Percentiles rank a stretch among this genome's conserved stretches.
phyloP scores from a whole-genome alignment of 2,797 vertebrate species.

The Enteromius fasciolatus region DNA sequence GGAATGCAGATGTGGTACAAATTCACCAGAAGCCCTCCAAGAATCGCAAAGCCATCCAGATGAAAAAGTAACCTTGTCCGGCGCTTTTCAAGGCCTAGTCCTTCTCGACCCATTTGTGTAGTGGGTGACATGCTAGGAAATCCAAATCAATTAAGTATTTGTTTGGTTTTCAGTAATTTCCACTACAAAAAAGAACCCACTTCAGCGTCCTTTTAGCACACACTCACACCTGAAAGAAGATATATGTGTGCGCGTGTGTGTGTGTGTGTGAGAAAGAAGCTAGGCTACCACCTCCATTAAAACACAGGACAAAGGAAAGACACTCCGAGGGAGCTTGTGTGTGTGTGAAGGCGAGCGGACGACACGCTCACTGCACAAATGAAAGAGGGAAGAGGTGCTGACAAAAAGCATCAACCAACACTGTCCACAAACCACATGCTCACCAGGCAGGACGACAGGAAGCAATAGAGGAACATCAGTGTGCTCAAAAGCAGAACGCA shows the following conservation, averaged over 20 bases:
- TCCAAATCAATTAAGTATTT: background rate
- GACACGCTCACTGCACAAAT: conserved; percentile 37
- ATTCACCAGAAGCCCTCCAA: conserved; percentile 45
- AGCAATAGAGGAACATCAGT: conserved; percentile 42
- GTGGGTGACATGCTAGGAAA: background rate
- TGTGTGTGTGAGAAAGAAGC: background rate
- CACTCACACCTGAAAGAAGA: background rate
- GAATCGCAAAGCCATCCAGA: conserved; percentile 36
- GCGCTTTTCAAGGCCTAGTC: conserved; percentile 1
- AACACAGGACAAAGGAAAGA: conserved; percentile 19
- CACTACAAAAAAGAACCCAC: background rate
- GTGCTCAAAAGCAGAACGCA: conserved; percentile 32
- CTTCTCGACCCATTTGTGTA: background rate
- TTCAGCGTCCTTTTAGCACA: background rate
- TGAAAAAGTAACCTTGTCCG: conserved; percentile 7
- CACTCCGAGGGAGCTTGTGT: conserved; percentile 3
- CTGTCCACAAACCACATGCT: conserved; percentile 16
- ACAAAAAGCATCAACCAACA: conserved; percentile 33
- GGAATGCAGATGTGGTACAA: conserved; percentile 52
- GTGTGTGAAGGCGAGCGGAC: conserved; percentile 17
- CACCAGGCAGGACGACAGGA: conserved; percentile 35
- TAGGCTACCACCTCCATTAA: conserved; percentile 11
- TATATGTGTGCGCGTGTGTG: background rate
- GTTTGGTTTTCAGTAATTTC: background rate
- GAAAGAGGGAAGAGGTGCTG: conserved; percentile 41